Percentiles rank a stretch among this genome's conserved stretches.
Conservation (phyloP, 2,113 vertebrate genomes). For the Mobula birostris region DNA sequence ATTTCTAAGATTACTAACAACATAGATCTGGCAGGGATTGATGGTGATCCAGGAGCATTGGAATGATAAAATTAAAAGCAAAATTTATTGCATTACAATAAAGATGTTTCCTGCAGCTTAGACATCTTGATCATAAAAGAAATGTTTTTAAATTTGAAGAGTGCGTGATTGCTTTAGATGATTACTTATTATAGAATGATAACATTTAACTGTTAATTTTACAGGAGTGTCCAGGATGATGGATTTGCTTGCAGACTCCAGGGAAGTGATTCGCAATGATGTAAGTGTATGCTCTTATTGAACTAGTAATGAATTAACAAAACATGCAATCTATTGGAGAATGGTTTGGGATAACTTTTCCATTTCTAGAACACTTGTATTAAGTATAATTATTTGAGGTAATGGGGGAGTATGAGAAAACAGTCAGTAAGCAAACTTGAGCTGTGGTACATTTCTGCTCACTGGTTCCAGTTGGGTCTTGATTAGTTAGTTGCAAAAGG, state of each 20-base stretch:
- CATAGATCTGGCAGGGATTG: too few relatives aligned
- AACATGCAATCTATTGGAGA: not conserved
- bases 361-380: not conserved
- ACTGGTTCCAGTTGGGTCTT: not conserved
- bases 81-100: not conserved
- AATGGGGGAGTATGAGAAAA: not conserved
- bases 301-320: not conserved
- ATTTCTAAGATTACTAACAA: too few relatives aligned
- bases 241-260: conserved; percentile 90
- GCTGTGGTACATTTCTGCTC: not conserved
- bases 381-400: not conserved
- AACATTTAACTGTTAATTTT: not conserved
- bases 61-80: not conserved
- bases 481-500: not conserved
- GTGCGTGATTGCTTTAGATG: not conserved
- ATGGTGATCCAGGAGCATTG: not conserved
- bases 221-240: conserved; percentile 92
- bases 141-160: not conserved
- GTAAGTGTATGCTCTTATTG: conserved; percentile 57
- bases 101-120: not conserved
- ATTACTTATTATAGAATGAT: not conserved
- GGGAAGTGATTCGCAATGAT: conserved; percentile 95
- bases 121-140: not conserved
- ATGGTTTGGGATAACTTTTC: not conserved
- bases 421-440: not conserved